These are phyloP conservation scores for Alectoris magna DNA, from an alignment of 2,797 vertebrate genomes.

Conservation along the genomic window DNA sequence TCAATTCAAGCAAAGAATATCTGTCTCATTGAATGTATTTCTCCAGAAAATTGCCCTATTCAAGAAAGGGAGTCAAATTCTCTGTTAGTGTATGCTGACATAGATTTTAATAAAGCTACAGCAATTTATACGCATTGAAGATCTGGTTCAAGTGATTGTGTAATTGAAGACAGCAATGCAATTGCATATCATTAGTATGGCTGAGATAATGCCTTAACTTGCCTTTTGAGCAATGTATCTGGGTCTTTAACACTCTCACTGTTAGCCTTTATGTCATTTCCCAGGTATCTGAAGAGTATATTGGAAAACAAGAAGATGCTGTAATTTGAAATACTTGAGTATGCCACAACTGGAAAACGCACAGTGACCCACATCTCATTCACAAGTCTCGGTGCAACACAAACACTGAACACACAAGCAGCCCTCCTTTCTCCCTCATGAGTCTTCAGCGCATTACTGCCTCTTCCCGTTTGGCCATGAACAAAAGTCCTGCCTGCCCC, in stretches of 20 bases:
- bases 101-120: neutral
- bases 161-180: slow-evolving; percentile 38
- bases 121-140: neutral
- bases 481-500: neutral
- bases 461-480: neutral
- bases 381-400: neutral
- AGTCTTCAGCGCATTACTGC: neutral
- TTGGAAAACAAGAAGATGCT: neutral
- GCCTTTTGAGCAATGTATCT: slow-evolving; percentile 20
- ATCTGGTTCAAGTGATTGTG: slow-evolving; percentile 1
- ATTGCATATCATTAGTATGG: slow-evolving; percentile 26
- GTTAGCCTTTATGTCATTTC: neutral
- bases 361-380: neutral
- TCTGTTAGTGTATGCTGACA: neutral
- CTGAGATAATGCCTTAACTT: slow-evolving; percentile 29
- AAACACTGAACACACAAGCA: neutral
- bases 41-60: neutral
- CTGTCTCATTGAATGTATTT: neutral
- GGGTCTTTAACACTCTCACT: neutral
- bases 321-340: neutral
- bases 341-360: neutral
- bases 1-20: neutral
- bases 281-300: neutral
- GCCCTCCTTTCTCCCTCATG: neutral
- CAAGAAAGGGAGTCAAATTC: neutral